A percentile compares a stretch with the other conserved stretches of the same genome.
Conservation (phyloP, 1,140 invertebrate genomes). For the Drosophila trapezifrons region DNA sequence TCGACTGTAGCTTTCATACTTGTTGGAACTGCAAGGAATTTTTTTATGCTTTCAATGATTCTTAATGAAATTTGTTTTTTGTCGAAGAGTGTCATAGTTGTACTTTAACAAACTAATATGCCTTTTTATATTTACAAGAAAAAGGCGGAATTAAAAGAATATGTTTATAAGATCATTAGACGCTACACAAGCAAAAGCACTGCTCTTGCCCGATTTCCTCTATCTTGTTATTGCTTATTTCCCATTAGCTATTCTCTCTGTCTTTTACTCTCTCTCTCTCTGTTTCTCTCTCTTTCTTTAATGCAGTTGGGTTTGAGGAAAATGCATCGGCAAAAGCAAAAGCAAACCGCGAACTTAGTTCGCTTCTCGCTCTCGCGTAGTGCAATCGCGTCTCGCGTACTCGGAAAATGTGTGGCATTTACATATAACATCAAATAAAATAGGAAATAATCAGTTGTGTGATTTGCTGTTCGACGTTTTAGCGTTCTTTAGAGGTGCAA, state of each 20-base stretch:
- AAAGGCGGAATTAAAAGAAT: background rate
- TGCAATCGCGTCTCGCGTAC: slow-evolving; percentile 18
- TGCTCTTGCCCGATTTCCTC: background rate
- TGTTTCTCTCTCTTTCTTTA: background rate
- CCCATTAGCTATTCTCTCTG: slow-evolving; percentile 2
- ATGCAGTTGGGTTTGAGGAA: slow-evolving; percentile 11
- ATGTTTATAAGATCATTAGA: background rate
- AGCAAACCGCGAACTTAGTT: slow-evolving; percentile 22
- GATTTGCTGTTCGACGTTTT: background rate
- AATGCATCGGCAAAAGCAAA: slow-evolving; percentile 9
- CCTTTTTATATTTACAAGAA: background rate
- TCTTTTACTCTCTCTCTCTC: background rate
- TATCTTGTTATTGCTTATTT: background rate
- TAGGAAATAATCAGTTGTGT: slow-evolving; percentile 9
- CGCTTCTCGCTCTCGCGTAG: slow-evolving; percentile 18
- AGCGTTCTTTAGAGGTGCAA: background rate
- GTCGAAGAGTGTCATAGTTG: background rate
- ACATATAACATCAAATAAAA: background rate
- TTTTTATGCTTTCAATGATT: too few species aligned
- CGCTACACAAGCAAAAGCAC: background rate
- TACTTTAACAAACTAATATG: background rate
- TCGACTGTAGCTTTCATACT: too few species aligned
- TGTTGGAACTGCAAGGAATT: too few species aligned
- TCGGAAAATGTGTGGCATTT: background rate
- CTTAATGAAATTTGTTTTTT: background rate